Evolutionary conservation across 1,140 invertebrate species (phyloP).

Genomic region (Mizuhopecten yessoensis): DNA sequence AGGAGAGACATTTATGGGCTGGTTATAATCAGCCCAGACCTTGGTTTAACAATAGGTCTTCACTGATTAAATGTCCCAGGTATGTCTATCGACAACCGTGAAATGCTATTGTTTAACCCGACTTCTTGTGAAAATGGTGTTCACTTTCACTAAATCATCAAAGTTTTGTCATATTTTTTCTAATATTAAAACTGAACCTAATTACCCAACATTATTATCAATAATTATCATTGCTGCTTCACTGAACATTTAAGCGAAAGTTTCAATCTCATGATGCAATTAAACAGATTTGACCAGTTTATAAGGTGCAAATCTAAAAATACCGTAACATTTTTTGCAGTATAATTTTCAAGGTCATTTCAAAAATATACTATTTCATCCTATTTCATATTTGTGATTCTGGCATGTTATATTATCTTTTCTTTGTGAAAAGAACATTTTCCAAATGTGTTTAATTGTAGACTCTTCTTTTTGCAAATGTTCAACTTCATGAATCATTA

Average conservation of each 20-base stretch:
- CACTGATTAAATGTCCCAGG: conserved; percentile 38
- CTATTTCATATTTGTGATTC: no score
- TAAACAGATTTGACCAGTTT: not conserved
- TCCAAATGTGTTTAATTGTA: no score
- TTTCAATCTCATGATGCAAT: not conserved
- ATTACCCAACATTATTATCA: not conserved
- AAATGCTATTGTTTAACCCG: not conserved
- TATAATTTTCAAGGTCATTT: no score
- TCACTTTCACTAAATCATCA: not conserved
- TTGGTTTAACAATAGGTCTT: conserved; percentile 16
- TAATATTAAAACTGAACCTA: not conserved
- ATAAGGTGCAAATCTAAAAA: not conserved
- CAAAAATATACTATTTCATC: not conserved
- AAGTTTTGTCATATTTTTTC: not conserved
- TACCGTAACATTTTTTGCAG: not conserved
- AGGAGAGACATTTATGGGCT: not conserved
- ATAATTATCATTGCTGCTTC: not conserved
- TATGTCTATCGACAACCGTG: not conserved
- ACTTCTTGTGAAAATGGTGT: not conserved
- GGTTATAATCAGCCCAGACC: conserved; percentile 11
- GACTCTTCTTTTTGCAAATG: no score
- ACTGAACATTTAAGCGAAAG: not conserved
- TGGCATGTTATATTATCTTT: no score
- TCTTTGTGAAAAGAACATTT: not conserved
- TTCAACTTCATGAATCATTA: no score